phyloP scores from a whole-genome alignment of 2,113 vertebrate species.

The Epinephelus moara region DNA sequence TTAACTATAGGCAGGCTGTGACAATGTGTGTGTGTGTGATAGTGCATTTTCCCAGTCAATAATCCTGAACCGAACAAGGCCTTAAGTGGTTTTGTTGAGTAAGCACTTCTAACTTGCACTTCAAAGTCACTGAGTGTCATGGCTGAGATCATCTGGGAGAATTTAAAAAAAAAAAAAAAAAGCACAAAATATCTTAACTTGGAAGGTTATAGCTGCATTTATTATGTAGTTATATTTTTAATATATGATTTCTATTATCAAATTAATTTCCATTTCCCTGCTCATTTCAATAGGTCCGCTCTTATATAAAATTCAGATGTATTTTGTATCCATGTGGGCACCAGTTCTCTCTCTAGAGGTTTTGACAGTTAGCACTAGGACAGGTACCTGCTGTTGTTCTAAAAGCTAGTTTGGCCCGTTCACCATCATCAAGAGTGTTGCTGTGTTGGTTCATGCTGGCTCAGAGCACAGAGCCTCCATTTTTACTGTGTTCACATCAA shows the following conservation, averaged over 20 bases:
- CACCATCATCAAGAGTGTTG: not conserved
- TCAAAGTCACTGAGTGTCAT: slow-evolving; percentile 8
- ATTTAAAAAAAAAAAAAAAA: not conserved
- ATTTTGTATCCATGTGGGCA: not conserved
- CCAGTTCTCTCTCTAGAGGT: not conserved
- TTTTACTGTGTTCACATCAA: too few species aligned
- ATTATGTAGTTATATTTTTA: too few species aligned
- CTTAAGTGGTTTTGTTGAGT: slow-evolving; percentile 69
- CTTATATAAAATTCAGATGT: not conserved
- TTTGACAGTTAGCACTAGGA: not conserved
- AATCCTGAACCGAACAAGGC: slow-evolving; percentile 75
- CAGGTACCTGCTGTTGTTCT: not conserved
- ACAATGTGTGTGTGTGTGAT: slow-evolving; percentile 35
- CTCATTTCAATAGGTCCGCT: too few species aligned
- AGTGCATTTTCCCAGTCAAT: slow-evolving; percentile 68
- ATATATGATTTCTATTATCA: not conserved
- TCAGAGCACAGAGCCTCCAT: too few species aligned
- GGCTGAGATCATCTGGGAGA: not conserved
- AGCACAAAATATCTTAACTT: not conserved
- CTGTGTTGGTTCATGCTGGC: too few species aligned
- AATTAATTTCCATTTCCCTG: not conserved
- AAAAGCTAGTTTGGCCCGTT: not conserved
- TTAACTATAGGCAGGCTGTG: slow-evolving; percentile 73
- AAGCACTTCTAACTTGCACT: slow-evolving; percentile 44
- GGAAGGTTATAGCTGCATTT: not conserved